Evolutionary conservation across 2,113 vertebrate species (phyloP).

Genomic region (Brienomyrus longianalis): DNA sequence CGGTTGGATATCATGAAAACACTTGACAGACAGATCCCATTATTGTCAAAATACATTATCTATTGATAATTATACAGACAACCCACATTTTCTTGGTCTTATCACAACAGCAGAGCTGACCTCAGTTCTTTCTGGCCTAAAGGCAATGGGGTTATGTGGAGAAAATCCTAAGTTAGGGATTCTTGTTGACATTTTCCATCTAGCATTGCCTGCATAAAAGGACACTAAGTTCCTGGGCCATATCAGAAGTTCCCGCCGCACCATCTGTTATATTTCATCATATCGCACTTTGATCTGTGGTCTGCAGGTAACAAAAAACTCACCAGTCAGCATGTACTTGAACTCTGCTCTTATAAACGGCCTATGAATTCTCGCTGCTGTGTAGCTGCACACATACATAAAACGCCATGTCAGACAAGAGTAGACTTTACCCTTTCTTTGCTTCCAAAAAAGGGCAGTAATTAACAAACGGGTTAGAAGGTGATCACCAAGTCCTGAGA

Average conservation of each 20-base stretch:
- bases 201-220: not conserved
- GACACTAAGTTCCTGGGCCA: not conserved
- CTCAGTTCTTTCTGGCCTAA: not conserved
- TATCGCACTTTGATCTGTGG: conserved; percentile 3
- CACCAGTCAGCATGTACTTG: conserved; percentile 12
- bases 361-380: not conserved
- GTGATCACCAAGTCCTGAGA: not conserved
- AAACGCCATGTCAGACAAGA: not conserved
- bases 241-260: not conserved
- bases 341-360: conserved; percentile 5
- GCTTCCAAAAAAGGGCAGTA: not conserved
- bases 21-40: not conserved
- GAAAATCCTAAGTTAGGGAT: not conserved
- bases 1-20: not conserved
- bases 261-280: not conserved
- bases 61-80: not conserved
- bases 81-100: not conserved
- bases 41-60: not conserved
- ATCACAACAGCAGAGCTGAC: not conserved
- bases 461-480: not conserved
- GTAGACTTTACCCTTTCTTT: not conserved
- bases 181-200: not conserved
- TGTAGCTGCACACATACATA: not conserved
- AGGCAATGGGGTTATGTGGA: not conserved
- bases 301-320: not conserved